A percentile compares a stretch with the other conserved stretches of the same genome.
These are phyloP conservation scores for Scrobipalpa costella DNA, from an alignment of 2,888 invertebrate genomes.

Conservation along the genomic window DNA sequence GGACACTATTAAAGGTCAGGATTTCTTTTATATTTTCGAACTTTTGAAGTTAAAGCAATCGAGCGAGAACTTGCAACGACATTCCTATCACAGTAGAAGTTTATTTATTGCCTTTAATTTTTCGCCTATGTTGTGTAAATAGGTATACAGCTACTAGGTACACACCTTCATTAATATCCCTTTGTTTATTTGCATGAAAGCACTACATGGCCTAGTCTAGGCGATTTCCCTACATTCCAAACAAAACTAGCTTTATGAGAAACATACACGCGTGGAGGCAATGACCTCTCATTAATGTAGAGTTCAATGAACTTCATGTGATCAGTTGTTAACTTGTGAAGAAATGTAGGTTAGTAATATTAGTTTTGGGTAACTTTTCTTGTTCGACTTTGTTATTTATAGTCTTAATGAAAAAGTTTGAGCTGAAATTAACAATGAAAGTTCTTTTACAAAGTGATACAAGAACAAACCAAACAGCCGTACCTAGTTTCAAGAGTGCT, in stretches of 20 bases:
- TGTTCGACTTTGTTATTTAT: constrained; percentile 4
- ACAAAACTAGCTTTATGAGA: constrained; percentile 6
- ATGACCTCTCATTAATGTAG: background rate
- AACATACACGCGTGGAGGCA: constrained; percentile 9
- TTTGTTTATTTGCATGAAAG: background rate
- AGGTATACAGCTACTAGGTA: too few relatives aligned
- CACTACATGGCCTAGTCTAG: background rate
- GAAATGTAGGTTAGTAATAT: background rate
- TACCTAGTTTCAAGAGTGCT: too few relatives aligned
- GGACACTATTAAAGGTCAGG: too few relatives aligned
- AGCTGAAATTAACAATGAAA: background rate
- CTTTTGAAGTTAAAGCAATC: too few relatives aligned
- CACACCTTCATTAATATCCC: too few relatives aligned
- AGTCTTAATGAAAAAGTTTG: background rate
- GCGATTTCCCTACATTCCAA: constrained; percentile 3
- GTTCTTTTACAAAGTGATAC: background rate
- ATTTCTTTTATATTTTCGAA: too few relatives aligned
- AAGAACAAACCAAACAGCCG: too few relatives aligned
- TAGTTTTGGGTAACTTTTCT: background rate
- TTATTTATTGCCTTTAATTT: too few relatives aligned
- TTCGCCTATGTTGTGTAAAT: too few relatives aligned
- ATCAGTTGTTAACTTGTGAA: background rate
- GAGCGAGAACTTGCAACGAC: too few relatives aligned
- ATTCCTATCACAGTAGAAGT: too few relatives aligned
- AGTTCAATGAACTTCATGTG: background rate